Base-by-base conservation (phyloP, 1,140 invertebrate species). In the Bradynema listronoti region DNA sequence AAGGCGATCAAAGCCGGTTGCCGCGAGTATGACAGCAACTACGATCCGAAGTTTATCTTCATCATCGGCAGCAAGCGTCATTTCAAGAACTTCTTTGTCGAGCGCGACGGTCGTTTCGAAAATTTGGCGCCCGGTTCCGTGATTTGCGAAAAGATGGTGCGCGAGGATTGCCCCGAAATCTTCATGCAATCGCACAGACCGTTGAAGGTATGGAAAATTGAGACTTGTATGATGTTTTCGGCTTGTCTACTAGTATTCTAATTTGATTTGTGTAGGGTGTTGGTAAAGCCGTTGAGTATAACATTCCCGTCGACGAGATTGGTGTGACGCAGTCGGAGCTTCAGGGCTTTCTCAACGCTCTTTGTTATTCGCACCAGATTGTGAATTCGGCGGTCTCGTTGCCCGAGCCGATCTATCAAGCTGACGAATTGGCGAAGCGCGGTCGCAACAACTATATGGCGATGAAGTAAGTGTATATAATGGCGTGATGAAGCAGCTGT, bases 111-210 rank as follows among this genome's bases (percentile, higher is more conserved):
- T 45, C 4, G 16, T 22, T 27, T 50, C 5, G 24, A 43, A 16
- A 65, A 63, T 47, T 39, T 55, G n/a, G 16, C 51, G n/a, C 53
- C 62, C 11, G 62, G 63, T 22, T 68, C 65, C 0, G 66, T 66
- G 5, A 59, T 66, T 14, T 43, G 50, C 14, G 56, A 68, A 24
- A 68, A 68, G 16, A 33, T 58, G 49, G 45, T 49, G 9, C 65
- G 63, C 7, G 36, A 53, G 24, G 64, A 66, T 33, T 47, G 36
- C 11, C 41, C 64, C 2, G 64, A 66, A 29, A 66, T 68, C 22
- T 66, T 65, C 39, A 68, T 66, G 64, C 64, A 67, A 36, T 68
- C 65, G 2, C 63, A 65, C 41, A 49, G n/a, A 7, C 64, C 63
- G 11, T 42, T 65, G 4, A 63, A 62, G 34, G 61, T 65, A 29